Base-by-base conservation (phyloP, 2,113 vertebrate genomes). In the Corvus moneduloides region DNA sequence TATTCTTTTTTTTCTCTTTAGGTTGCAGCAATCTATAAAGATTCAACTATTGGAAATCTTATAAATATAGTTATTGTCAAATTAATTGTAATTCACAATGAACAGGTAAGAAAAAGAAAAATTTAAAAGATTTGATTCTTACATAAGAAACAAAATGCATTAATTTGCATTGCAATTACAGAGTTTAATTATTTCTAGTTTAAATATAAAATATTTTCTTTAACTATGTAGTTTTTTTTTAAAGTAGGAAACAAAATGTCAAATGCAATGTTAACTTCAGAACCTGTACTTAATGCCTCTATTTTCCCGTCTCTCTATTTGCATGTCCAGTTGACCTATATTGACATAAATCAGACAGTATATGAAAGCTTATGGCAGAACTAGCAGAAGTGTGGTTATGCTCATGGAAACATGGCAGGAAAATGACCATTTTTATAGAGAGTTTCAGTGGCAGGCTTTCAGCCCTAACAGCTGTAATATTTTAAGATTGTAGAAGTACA, bases 31-130 rank as follows among this genome's bases (percentile, higher is more conserved):
- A 99, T 99, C 93, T 99, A 99, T 97, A 98, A 98, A 97, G 99
- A 99, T 96, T 97, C 99, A 96, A 99, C 98, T 93, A 99, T 99
- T 96, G 99, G 99, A 94, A 99, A 99, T 97, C 98, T 99, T 91
- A 99, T 99, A 97, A 99, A 99, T 98, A 98, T 99, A 97, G 97
- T 99, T 97, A 98, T 99, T 77, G 99, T 99, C 90, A 99, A 99
- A 97, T 97, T 99, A 84, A 96, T 99, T 95, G 86, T 99, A 89
- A 96, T 99, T 98, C 99, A 99, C 96, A 98, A 98, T 95, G 99
- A 99, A 87, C 98, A 99, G 99, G 99, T 99, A 98, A 97, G 98
- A 93, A 76, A 82, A 84, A 72, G 7, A 37, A 54, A 75, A 37
- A 62, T 41, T 75, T 68, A 21, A 72, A 55, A 86, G 0, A 66